Percentiles rank a stretch among this genome's conserved stretches.
phyloP scores from a whole-genome alignment of 2,888 invertebrate genomes.

The Panzeria rudis region DNA sequence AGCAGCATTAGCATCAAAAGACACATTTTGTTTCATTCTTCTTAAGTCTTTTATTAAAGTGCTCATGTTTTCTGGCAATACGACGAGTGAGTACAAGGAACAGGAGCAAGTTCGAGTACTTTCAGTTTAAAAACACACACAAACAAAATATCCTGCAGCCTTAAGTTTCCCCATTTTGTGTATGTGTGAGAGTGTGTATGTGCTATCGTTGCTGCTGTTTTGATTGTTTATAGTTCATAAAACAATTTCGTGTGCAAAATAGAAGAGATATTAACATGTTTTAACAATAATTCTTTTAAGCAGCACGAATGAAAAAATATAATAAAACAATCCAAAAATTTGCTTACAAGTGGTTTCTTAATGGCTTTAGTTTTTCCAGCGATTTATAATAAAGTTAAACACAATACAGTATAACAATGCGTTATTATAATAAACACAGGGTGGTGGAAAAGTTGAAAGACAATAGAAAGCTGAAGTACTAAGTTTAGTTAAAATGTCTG shows the following conservation, averaged over 20 bases:
- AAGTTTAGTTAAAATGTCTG: neutral
- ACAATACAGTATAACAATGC: constrained; percentile 8
- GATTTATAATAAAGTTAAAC: constrained; percentile 16
- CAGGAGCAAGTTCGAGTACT: constrained; percentile 37
- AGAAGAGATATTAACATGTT: constrained; percentile 70
- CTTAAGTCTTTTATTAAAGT: constrained; percentile 53
- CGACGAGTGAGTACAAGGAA: neutral
- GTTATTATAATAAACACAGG: constrained; percentile 10
- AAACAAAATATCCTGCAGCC: constrained; percentile 31
- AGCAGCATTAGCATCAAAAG: constrained; percentile 62
- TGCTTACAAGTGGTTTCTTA: constrained; percentile 68
- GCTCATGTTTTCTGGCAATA: constrained; percentile 5
- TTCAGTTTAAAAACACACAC: constrained; percentile 39
- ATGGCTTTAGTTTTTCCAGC: constrained; percentile 46
- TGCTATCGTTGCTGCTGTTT: constrained; percentile 20
- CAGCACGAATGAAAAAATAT: constrained; percentile 19
- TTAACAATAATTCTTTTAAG: constrained; percentile 69
- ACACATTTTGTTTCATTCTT: constrained; percentile 47
- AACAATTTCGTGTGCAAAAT: constrained; percentile 67
- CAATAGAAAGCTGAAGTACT: neutral
- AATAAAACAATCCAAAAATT: constrained; percentile 46
- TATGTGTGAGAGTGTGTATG: constrained; percentile 6
- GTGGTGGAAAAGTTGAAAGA: neutral
- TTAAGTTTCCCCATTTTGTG: constrained; percentile 35
- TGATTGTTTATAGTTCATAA: constrained; percentile 72